Percentiles rank a stretch among this genome's conserved stretches.
Evolutionary conservation across 2,113 vertebrate species (phyloP).

Genomic region (Orcinus orca): DNA sequence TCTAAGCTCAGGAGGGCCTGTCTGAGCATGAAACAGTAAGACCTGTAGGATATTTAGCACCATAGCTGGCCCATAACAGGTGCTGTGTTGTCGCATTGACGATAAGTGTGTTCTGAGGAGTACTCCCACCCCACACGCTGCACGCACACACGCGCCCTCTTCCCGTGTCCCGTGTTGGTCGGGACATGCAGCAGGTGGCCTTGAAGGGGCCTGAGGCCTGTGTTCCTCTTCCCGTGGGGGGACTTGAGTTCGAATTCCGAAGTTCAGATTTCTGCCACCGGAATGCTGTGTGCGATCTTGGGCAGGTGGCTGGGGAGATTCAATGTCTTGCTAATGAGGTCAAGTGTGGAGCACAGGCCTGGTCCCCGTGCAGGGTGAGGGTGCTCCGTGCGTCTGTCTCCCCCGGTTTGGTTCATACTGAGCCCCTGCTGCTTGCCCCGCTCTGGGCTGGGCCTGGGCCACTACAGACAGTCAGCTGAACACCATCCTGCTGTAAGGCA

Average conservation of each 20-base stretch:
- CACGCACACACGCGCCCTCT: accelerated
- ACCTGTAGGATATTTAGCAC: accelerated
- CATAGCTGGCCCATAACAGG: accelerated
- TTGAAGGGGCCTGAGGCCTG: neutral
- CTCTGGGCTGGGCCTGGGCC: neutral
- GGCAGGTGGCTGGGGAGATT: neutral
- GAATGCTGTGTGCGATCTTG: neutral
- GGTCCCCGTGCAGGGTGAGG: accelerated
- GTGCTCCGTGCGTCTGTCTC: accelerated
- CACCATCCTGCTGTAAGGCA: accelerated
- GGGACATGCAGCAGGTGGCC: neutral
- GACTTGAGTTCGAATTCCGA: neutral
- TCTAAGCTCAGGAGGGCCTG: neutral
- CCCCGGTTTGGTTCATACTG: accelerated
- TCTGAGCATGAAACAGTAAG: accelerated
- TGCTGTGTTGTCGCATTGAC: accelerated
- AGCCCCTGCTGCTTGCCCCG: accelerated
- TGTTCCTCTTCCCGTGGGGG: neutral
- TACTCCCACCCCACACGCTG: accelerated
- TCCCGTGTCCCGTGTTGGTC: neutral
- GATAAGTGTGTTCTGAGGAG: accelerated
- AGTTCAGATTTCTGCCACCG: neutral
- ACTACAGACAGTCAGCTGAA: accelerated
- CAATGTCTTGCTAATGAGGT: accelerated
- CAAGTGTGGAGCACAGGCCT: accelerated